Percentiles rank a stretch among this genome's conserved stretches.
Evolutionary conservation across 2,888 invertebrate genomes (phyloP).

Genomic region (Trichopria drosophilae): DNA sequence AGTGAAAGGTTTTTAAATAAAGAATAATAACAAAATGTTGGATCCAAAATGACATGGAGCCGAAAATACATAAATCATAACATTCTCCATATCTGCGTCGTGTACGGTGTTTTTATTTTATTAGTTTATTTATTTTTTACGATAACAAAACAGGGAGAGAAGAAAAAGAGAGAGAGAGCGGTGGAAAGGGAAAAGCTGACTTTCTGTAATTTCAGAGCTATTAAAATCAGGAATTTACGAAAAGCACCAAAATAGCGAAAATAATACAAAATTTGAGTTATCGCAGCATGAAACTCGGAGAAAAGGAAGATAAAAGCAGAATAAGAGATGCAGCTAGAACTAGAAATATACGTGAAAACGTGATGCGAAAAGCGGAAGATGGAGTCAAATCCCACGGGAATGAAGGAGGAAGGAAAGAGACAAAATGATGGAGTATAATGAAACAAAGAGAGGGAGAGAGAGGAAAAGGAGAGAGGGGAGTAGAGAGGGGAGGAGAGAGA

Average conservation of each 20-base stretch:
- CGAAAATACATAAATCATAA: no score
- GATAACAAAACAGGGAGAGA: no score
- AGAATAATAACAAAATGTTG: no score
- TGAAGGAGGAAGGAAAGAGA: background rate
- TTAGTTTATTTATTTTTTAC: constrained; percentile 16
- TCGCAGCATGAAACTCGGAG: no score
- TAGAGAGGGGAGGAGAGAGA: constrained; percentile 16
- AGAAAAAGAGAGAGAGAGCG: no score
- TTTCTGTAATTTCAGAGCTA: no score
- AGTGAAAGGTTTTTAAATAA: no score
- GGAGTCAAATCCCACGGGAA: background rate
- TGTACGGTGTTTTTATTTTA: constrained; percentile 8
- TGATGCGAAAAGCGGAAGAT: background rate
- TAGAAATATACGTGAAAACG: background rate
- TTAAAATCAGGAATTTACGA: no score
- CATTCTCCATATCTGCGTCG: constrained; percentile 10
- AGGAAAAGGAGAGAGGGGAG: background rate
- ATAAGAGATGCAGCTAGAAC: background rate
- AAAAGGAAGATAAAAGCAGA: background rate
- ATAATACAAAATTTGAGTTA: no score
- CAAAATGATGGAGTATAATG: constrained; percentile 5
- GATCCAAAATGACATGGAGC: no score
- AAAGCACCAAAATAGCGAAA: no score
- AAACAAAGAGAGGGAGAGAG: constrained; percentile 19
- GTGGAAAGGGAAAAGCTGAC: no score